A percentile compares a stretch with the other conserved stretches of the same genome.
These are phyloP conservation scores for Thelaira solivaga DNA, from an alignment of 2,888 invertebrate genomes.

Conservation along the genomic window DNA sequence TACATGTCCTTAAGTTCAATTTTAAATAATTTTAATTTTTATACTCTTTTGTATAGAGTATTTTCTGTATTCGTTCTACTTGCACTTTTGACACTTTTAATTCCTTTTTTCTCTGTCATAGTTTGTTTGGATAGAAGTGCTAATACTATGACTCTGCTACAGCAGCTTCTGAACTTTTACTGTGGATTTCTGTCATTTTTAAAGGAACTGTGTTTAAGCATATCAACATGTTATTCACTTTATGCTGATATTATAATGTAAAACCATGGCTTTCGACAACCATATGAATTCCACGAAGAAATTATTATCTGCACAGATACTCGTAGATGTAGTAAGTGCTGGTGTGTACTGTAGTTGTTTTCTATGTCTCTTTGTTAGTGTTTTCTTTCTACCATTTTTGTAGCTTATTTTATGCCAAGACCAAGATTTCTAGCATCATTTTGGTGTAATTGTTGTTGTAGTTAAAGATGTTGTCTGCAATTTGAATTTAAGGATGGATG, in stretches of 20 bases:
- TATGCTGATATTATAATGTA: constrained; percentile 54
- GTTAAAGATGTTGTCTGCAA: constrained; percentile 16
- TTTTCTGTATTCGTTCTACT: not conserved
- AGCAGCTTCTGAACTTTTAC: constrained; percentile 6
- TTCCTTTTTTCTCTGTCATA: not conserved
- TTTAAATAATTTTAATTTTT: no score
- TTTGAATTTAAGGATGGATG: constrained; percentile 2
- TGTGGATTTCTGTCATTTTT: not conserved
- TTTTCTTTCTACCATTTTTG: not conserved
- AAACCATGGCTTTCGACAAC: constrained; percentile 54
- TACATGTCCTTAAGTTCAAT: not conserved
- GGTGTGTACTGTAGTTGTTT: constrained; percentile 8
- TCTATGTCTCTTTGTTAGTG: not conserved
- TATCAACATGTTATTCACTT: constrained; percentile 57
- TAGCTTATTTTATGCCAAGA: constrained; percentile 36
- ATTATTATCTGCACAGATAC: constrained; percentile 58
- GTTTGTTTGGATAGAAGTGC: constrained; percentile 12
- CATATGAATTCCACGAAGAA: constrained; percentile 62
- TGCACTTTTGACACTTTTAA: not conserved
- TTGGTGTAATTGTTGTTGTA: constrained; percentile 21
- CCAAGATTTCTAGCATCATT: constrained; percentile 44
- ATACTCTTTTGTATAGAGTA: not conserved
- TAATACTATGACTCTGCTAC: constrained; percentile 11
- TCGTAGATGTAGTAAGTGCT: no score
- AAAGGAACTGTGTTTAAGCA: constrained; percentile 23